These are phyloP conservation scores for Druon quercuslanigerum DNA, from an alignment of 1,140 invertebrate species.

Conservation along the genomic window DNA sequence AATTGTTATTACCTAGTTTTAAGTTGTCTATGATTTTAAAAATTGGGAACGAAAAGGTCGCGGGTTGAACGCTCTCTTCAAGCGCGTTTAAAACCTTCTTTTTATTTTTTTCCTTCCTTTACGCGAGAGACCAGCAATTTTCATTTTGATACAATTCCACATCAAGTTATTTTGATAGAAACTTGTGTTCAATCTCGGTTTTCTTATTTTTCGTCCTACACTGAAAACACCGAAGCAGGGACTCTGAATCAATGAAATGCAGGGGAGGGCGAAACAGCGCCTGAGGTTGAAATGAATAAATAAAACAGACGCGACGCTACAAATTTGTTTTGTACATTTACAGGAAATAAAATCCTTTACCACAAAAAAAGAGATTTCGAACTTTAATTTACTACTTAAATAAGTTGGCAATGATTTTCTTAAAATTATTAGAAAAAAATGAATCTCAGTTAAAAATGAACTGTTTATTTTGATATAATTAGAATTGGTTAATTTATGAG, in stretches of 20 bases:
- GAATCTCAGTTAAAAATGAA: no score
- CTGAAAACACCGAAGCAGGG: background rate
- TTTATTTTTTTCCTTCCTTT: no score
- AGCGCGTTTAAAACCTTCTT: no score
- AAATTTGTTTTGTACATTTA: conserved; percentile 26
- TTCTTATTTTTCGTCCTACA: conserved; percentile 19
- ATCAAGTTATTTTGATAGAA: conserved; percentile 14
- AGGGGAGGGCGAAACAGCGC: conserved; percentile 11
- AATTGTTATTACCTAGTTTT: no score
- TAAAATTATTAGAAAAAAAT: background rate
- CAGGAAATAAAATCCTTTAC: background rate
- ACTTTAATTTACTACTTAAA: background rate
- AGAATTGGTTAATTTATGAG: no score
- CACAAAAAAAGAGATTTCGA: background rate
- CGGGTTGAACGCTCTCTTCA: no score
- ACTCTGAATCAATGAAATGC: conserved; percentile 29
- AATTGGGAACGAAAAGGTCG: no score
- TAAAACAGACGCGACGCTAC: conserved; percentile 14
- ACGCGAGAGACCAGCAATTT: background rate
- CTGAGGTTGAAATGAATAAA: conserved; percentile 30
- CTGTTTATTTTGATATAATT: no score
- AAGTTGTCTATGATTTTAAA: no score
- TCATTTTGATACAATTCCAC: background rate
- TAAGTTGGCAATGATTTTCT: background rate
- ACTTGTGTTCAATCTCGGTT: conserved; percentile 10